Evolutionary conservation across 2,797 vertebrate species (phyloP).

Genomic region (Vultur gryphus): DNA sequence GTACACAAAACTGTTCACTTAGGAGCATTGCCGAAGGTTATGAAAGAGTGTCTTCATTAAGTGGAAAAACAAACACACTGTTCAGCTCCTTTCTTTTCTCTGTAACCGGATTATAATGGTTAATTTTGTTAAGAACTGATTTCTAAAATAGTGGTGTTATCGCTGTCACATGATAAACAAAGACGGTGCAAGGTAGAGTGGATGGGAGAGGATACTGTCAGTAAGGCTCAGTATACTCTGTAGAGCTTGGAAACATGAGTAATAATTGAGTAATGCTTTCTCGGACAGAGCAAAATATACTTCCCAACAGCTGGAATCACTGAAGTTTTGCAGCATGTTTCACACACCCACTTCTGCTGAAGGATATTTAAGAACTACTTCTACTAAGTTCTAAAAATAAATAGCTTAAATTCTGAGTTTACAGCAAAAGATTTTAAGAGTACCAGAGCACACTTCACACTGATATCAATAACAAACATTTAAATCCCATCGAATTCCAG

Average conservation of each 20-base stretch:
- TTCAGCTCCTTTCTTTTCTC: neutral
- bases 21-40: neutral
- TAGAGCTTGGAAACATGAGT: neutral
- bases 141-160: neutral
- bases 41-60: neutral
- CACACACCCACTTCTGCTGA: neutral
- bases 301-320: neutral
- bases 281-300: neutral
- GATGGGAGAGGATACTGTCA: neutral
- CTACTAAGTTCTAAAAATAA: neutral
- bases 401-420: neutral
- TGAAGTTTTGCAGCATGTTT: neutral
- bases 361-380: neutral
- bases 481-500: neutral
- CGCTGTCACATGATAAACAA: no score
- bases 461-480: neutral
- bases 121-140: neutral
- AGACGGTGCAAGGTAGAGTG: rapidly evolving
- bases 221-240: neutral
- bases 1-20: neutral
- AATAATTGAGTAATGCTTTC: neutral
- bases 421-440: neutral
- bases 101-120: neutral
- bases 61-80: neutral
- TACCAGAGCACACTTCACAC: neutral